These are phyloP conservation scores for Sinocyclocheilus anophthalmus DNA, from an alignment of 2,113 vertebrate species.

Conservation along the genomic window DNA sequence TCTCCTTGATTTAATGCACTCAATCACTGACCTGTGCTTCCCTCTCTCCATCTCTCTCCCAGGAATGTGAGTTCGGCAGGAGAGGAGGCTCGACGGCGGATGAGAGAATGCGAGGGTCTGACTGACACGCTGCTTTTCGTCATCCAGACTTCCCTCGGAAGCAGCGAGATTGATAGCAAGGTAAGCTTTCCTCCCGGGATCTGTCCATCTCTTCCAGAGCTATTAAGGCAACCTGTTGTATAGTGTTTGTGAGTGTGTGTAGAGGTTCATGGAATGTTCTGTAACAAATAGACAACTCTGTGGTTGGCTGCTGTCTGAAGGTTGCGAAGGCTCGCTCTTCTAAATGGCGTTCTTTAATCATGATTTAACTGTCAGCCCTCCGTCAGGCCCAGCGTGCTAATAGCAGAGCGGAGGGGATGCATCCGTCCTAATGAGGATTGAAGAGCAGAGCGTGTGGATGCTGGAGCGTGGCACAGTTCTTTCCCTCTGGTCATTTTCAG, in stretches of 20 bases:
- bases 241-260: conserved; percentile 35
- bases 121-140: conserved; percentile 96
- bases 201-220: neutral
- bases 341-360: conserved; percentile 75
- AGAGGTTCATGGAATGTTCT: conserved; percentile 33
- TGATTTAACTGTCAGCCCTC: conserved; percentile 66
- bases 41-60: conserved; percentile 48
- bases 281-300: conserved; percentile 68
- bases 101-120: conserved; percentile 97
- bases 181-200: conserved; percentile 70
- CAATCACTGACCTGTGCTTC: conserved; percentile 40
- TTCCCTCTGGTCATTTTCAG: conserved; percentile 56
- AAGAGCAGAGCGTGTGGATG: conserved; percentile 59
- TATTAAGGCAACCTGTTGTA: conserved; percentile 30
- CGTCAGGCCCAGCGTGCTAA: conserved; percentile 58
- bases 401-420: conserved; percentile 54
- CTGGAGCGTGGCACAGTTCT: conserved; percentile 15
- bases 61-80: conserved; percentile 98
- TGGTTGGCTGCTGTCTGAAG: conserved; percentile 73
- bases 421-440: conserved; percentile 67
- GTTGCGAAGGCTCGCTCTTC: conserved; percentile 64
- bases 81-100: conserved; percentile 94
- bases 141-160: conserved; percentile 96
- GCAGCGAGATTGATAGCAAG: conserved; percentile 99
- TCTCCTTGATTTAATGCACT: neutral